phyloP scores from a whole-genome alignment of 2,797 vertebrate species.

The Brotula barbata region DNA sequence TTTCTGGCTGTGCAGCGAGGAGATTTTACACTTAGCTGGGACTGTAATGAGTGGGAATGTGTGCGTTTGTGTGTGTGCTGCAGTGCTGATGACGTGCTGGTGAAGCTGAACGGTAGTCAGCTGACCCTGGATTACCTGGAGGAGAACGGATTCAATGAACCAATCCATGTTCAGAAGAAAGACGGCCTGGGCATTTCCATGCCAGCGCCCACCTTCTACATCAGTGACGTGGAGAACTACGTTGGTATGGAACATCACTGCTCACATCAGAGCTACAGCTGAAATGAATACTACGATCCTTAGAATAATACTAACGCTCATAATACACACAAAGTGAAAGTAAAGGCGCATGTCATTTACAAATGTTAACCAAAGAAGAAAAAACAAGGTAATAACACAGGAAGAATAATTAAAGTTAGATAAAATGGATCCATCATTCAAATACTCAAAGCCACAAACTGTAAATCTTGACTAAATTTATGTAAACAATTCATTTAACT shows the following conservation, averaged over 20 bases:
- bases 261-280: background rate
- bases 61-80: constrained; percentile 5
- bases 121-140: constrained; percentile 91
- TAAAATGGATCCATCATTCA: background rate
- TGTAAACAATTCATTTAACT: background rate
- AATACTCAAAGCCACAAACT: too few species aligned
- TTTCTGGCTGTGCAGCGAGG: constrained; percentile 9
- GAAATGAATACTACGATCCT: background rate
- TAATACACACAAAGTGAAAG: too few species aligned
- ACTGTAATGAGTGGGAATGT: too few species aligned
- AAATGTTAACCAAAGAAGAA: too few species aligned
- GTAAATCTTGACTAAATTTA: too few species aligned
- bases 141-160: constrained; percentile 92
- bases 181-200: constrained; percentile 90
- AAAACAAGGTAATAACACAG: too few species aligned
- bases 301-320: too few species aligned
- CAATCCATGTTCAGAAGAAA: constrained; percentile 92
- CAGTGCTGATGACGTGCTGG: constrained; percentile 92
- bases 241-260: constrained; percentile 79
- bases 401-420: background rate
- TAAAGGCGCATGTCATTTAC: too few species aligned
- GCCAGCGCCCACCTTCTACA: constrained; percentile 95
- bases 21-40: background rate
- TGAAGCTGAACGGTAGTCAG: constrained; percentile 88
- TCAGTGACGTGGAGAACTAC: constrained; percentile 98